Percentiles rank a stretch among this genome's conserved stretches.
phyloP scores from a whole-genome alignment of 92 coral and sea anemone species.

The Parazoanthus swiftii region DNA sequence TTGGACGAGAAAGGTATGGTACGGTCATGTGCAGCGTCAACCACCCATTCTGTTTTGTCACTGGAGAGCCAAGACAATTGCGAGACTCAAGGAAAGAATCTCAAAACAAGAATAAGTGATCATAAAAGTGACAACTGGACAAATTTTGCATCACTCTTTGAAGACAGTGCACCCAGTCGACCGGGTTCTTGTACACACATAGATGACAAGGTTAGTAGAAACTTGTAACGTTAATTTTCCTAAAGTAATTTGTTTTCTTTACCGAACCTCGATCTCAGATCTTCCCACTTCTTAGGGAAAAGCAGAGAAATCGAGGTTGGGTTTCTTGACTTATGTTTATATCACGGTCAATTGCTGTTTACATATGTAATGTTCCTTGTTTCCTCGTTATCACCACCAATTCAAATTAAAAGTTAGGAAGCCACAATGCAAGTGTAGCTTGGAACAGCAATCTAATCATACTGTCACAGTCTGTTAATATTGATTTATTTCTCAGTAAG shows the following conservation, averaged over 20 bases:
- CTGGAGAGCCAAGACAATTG: not conserved
- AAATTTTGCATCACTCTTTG: not conserved
- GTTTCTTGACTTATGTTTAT: too few relatives aligned
- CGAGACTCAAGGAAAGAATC: not conserved
- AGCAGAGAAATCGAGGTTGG: too few relatives aligned
- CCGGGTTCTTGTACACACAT: not conserved
- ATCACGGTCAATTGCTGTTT: too few relatives aligned
- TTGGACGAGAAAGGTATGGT: not conserved
- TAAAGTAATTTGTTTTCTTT: too few relatives aligned
- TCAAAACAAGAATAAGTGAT: not conserved
- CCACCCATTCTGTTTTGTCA: not conserved
- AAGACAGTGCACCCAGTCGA: not conserved
- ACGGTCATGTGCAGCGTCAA: not conserved
- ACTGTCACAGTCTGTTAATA: too few relatives aligned
- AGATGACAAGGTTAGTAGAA: constrained; percentile 19
- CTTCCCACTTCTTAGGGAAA: too few relatives aligned
- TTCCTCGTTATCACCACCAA: too few relatives aligned
- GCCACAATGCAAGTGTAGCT: too few relatives aligned
- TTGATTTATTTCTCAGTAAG: too few relatives aligned
- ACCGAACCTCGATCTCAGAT: not conserved
- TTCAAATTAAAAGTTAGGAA: too few relatives aligned
- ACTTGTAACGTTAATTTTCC: not conserved
- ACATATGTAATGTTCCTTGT: too few relatives aligned
- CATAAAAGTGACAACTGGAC: not conserved
- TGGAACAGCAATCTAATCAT: too few relatives aligned